Evolutionary conservation across 2,888 invertebrate genomes (phyloP).

Genomic region (Phrixothrix hirtus): DNA sequence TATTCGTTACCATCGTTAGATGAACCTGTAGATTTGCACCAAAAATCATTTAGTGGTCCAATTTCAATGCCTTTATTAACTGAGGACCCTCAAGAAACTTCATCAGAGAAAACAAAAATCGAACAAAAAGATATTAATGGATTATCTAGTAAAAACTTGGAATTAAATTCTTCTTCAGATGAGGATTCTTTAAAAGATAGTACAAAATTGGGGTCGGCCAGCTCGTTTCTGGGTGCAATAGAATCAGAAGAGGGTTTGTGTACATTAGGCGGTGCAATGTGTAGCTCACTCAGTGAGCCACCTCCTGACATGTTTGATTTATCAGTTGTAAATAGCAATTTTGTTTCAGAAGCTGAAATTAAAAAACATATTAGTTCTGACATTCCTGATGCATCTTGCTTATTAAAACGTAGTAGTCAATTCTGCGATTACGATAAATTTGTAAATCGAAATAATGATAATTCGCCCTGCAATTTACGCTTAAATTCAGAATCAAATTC

Average conservation of each 20-base stretch:
- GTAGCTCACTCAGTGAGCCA: slow-evolving; percentile 55
- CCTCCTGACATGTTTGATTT: slow-evolving; percentile 55
- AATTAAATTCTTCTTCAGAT: neutral
- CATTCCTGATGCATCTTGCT: slow-evolving; percentile 3
- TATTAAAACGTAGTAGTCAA: slow-evolving; percentile 3
- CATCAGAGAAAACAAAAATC: slow-evolving; percentile 1
- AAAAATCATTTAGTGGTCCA: slow-evolving; percentile 52
- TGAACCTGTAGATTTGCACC: slow-evolving; percentile 50
- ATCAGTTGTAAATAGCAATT: slow-evolving; percentile 23
- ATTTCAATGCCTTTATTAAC: slow-evolving; percentile 66
- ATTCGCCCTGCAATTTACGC: slow-evolving; percentile 1
- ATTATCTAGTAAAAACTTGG: neutral
- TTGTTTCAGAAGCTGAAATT: slow-evolving; percentile 5
- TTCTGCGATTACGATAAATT: slow-evolving; percentile 8
- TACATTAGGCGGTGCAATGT: slow-evolving; percentile 52
- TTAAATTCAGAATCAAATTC: slow-evolving; percentile 19
- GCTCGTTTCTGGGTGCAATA: slow-evolving; percentile 13
- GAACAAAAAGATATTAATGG: slow-evolving; percentile 12
- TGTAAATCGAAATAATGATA: slow-evolving; percentile 14
- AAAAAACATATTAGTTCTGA: slow-evolving; percentile 7
- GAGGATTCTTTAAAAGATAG: slow-evolving; percentile 7
- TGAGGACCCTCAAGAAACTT: slow-evolving; percentile 54
- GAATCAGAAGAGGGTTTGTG: slow-evolving; percentile 44
- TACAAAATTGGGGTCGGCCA: slow-evolving; percentile 5
- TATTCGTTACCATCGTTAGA: slow-evolving; percentile 52